Evolutionary conservation across 2,888 invertebrate genomes (phyloP).

Genomic region (Stenurella melanura): DNA sequence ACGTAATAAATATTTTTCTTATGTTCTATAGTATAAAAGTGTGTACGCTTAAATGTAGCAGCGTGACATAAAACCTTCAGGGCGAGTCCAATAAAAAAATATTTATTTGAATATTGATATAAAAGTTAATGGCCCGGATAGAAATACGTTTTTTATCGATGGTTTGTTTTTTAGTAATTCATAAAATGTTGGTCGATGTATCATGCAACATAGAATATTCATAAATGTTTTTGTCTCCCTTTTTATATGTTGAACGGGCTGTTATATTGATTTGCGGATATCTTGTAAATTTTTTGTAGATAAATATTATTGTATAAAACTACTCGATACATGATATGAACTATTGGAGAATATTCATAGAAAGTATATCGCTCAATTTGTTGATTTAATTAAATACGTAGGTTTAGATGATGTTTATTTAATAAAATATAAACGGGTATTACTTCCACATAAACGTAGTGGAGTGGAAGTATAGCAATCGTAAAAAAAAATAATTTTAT

Average conservation of each 20-base stretch:
- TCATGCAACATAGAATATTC: slow-evolving; percentile 3
- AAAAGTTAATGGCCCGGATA: slow-evolving; percentile 23
- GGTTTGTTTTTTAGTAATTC: slow-evolving; percentile 11
- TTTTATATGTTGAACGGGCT: neutral
- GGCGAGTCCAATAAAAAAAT: slow-evolving; percentile 28
- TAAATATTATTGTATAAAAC: no score
- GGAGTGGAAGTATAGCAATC: no score
- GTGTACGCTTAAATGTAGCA: slow-evolving; percentile 37
- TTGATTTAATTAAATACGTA: no score
- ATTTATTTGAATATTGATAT: slow-evolving; percentile 41
- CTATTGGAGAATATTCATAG: no score
- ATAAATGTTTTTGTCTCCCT: slow-evolving; percentile 1
- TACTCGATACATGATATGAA: no score
- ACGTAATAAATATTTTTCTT: slow-evolving; percentile 46
- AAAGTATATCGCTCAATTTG: no score
- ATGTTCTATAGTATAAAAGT: slow-evolving; percentile 44
- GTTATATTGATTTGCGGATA: neutral
- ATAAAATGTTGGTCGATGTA: slow-evolving; percentile 5
- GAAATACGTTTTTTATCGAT: slow-evolving; percentile 16
- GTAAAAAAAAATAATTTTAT: no score
- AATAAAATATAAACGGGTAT: no score
- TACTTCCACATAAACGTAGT: no score
- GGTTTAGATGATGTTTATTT: no score
- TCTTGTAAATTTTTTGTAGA: neutral
- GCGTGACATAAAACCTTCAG: slow-evolving; percentile 34